Evolutionary conservation across 2,888 invertebrate genomes (phyloP).

Genomic region (Caenorhabditis drosophilae): DNA sequence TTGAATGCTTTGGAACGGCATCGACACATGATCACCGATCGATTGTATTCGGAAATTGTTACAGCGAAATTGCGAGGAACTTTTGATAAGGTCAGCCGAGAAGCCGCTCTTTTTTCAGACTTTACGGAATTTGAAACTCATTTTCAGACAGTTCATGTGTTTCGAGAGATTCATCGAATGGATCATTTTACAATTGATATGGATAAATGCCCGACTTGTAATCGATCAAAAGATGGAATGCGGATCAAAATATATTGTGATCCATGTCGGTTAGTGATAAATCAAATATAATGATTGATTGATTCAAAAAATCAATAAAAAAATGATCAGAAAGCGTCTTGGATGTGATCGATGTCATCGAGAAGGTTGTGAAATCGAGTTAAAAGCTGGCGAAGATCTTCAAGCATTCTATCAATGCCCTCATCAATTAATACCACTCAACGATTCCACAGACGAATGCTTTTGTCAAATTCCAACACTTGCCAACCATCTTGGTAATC

Average conservation of each 20-base stretch:
- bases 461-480: constrained; percentile 56
- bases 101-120: background rate
- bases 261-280: constrained; percentile 68
- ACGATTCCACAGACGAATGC: constrained; percentile 64
- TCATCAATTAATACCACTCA: constrained; percentile 61
- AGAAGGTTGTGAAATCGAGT: constrained; percentile 61
- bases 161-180: constrained; percentile 64
- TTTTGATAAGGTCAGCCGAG: constrained; percentile 57
- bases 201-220: constrained; percentile 63
- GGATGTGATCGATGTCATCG: constrained; percentile 65
- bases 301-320: constrained; percentile 1
- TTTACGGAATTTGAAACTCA: background rate
- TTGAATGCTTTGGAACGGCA: constrained; percentile 62
- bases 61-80: constrained; percentile 65
- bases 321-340: constrained; percentile 63
- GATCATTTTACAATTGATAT: constrained; percentile 66
- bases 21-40: constrained; percentile 65
- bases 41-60: constrained; percentile 59
- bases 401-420: constrained; percentile 64
- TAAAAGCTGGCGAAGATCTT: constrained; percentile 47
- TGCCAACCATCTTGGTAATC: constrained; percentile 37
- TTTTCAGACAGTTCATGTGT: constrained; percentile 61
- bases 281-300: background rate
- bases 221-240: constrained; percentile 60
- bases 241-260: constrained; percentile 58